Evolutionary conservation across 1,140 invertebrate genomes (phyloP).

Genomic region (Kradibia gibbosae): DNA sequence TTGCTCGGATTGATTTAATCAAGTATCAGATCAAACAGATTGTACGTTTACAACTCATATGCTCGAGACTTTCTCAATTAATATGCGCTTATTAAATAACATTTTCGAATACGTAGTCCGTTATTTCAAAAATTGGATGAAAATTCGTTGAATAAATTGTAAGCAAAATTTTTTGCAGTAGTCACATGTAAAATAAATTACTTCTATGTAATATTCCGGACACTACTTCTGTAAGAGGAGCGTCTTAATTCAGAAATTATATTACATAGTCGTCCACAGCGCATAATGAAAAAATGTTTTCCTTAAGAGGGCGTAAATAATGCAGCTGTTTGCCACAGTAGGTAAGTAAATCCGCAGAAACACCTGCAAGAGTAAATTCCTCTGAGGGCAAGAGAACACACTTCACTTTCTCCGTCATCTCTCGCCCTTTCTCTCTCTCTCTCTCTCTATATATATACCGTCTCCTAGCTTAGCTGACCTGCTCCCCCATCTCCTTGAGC

Average conservation of each 20-base stretch:
- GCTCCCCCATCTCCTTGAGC: not conserved
- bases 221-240: no score
- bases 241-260: no score
- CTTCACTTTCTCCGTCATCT: constrained; percentile 20
- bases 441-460: not conserved
- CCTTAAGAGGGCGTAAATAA: not conserved
- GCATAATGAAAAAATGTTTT: not conserved
- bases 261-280: no score
- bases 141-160: no score
- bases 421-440: not conserved
- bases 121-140: no score
- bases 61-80: no score
- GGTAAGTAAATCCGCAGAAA: not conserved
- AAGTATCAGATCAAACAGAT: not conserved
- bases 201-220: no score
- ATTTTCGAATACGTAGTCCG: no score
- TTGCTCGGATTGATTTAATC: not conserved
- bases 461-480: not conserved
- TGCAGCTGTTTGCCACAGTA: not conserved
- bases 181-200: no score
- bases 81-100: no score
- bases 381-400: not conserved
- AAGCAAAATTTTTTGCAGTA: no score
- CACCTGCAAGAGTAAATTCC: not conserved
- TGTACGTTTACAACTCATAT: no score